These are phyloP conservation scores for Crotophaga sulcirostris DNA, from an alignment of 2,113 vertebrate genomes.

Conservation along the genomic window DNA sequence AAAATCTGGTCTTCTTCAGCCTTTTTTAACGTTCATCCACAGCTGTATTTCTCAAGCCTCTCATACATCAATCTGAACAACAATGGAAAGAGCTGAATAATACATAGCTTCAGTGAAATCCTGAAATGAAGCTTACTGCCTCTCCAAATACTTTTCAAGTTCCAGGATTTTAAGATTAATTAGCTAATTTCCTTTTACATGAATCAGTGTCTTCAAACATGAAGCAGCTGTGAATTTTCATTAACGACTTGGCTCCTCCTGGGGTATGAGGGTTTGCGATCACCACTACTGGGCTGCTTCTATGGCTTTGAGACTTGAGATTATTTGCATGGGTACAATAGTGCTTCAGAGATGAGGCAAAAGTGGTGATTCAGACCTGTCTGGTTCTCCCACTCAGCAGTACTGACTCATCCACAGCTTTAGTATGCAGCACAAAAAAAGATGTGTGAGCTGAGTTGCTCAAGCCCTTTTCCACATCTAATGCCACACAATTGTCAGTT, in stretches of 20 bases:
- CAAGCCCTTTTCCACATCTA: background rate
- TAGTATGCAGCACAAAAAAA: background rate
- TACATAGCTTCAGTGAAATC: background rate
- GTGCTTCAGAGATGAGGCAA: background rate
- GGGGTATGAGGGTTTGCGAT: background rate
- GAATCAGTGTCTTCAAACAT: background rate
- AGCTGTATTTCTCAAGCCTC: background rate
- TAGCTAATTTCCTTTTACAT: constrained; percentile 44
- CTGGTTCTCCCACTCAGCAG: constrained; percentile 53
- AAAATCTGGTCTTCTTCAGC: background rate
- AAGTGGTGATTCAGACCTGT: constrained; percentile 62
- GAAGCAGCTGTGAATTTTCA: constrained; percentile 17
- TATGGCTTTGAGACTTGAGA: background rate
- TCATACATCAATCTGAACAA: background rate
- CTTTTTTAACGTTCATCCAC: background rate
- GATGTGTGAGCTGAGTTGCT: constrained; percentile 4
- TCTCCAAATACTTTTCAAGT: background rate
- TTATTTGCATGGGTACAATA: constrained; percentile 17
- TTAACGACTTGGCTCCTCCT: background rate
- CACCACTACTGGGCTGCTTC: background rate
- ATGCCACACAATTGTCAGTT: background rate
- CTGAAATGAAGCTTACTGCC: background rate
- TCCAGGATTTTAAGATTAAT: constrained; percentile 52
- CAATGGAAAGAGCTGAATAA: constrained; percentile 7
- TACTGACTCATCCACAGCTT: constrained; percentile 45